phyloP scores from a whole-genome alignment of 2,888 invertebrate genomes.

The Lamproptera curius region DNA sequence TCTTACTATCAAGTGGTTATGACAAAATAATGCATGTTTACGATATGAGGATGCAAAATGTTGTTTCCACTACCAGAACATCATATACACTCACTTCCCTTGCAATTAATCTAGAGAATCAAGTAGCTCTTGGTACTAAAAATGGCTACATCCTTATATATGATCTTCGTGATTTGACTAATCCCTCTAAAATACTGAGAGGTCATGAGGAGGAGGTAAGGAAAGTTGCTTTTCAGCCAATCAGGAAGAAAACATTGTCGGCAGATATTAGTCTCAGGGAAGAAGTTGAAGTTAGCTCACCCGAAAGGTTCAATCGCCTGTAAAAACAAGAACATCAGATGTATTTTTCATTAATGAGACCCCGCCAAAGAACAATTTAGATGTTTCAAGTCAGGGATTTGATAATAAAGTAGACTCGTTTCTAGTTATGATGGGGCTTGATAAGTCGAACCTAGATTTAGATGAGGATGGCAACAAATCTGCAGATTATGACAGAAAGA shows the following conservation, averaged over 20 bases:
- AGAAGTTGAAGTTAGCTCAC: constrained; percentile 47
- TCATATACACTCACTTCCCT: constrained; percentile 58
- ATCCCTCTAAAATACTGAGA: constrained; percentile 62
- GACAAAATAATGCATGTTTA: constrained; percentile 78
- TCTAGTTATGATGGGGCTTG: constrained; percentile 63
- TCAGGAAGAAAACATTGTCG: constrained; percentile 46
- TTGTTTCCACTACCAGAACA: constrained; percentile 63
- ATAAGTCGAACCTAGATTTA: constrained; percentile 51
- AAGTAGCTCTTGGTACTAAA: constrained; percentile 75
- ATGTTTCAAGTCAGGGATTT: constrained; percentile 34
- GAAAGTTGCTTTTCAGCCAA: constrained; percentile 67
- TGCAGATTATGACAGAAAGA: constrained; percentile 46
- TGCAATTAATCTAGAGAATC: constrained; percentile 63
- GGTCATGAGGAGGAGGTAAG: constrained; percentile 72
- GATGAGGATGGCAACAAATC: constrained; percentile 51
- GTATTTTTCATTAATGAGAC: constrained; percentile 61
- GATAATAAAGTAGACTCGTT: constrained; percentile 64
- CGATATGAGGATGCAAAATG: constrained; percentile 69
- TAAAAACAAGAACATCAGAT: constrained; percentile 52
- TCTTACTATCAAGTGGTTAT: constrained; percentile 74
- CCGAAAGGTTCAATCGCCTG: constrained; percentile 46
- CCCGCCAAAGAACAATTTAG: constrained; percentile 45
- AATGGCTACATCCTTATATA: constrained; percentile 74
- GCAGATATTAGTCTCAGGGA: constrained; percentile 65
- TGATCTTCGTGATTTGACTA: constrained; percentile 73